These are phyloP conservation scores for Enteromius afrohamiltoni DNA, from an alignment of 2,797 vertebrate species.

Conservation along the genomic window DNA sequence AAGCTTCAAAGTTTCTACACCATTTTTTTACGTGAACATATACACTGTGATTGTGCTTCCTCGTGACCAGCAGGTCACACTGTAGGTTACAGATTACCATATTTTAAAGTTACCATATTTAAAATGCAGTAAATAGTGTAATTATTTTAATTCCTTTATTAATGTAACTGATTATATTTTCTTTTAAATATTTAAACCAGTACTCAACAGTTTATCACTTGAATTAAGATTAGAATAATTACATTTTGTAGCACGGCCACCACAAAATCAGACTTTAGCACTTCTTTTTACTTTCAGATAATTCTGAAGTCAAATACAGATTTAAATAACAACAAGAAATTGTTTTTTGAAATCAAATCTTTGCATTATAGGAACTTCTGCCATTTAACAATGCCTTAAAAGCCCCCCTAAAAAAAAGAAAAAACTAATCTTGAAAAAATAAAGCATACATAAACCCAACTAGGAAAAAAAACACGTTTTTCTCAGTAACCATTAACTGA, in stretches of 20 bases:
- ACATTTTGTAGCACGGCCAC: neutral
- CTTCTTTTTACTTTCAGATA: neutral
- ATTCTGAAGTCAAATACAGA: neutral
- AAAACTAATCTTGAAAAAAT: too few species aligned
- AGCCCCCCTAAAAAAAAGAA: too few species aligned
- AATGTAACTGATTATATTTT: neutral
- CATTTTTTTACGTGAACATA: too few species aligned
- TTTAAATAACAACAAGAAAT: neutral
- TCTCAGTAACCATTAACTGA: neutral
- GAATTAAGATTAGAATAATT: neutral
- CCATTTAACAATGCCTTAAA: too few species aligned
- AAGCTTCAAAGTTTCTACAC: neutral
- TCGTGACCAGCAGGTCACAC: neutral
- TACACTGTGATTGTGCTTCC: too few species aligned
- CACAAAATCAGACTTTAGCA: neutral
- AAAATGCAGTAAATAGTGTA: neutral
- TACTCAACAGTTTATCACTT: neutral
- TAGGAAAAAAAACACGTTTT: neutral
- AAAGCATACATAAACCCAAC: too few species aligned
- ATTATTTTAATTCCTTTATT: neutral
- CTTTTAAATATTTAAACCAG: neutral
- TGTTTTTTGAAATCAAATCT: neutral
- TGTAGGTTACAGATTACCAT: neutral
- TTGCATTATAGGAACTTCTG: neutral
- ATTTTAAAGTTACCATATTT: neutral